Evolutionary conservation across 2,888 invertebrate species (phyloP).

Genomic region (Andrena bicolor): DNA sequence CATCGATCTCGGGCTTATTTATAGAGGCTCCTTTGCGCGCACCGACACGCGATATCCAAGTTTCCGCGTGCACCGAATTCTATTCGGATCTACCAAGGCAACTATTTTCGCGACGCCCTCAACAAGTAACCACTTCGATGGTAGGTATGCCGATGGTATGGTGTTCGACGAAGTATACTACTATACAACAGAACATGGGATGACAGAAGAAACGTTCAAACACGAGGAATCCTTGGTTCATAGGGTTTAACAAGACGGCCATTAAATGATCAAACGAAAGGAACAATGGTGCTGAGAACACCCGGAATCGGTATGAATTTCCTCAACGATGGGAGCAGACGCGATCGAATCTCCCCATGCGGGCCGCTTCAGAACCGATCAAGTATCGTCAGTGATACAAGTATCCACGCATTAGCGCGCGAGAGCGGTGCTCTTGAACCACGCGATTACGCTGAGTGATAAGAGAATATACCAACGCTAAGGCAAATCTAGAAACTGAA

Average conservation of each 20-base stretch:
- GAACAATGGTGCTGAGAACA: not conserved
- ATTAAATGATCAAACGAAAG: not conserved
- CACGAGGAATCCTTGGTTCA: too few species aligned
- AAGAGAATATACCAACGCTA: not conserved
- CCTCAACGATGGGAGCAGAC: slow-evolving; percentile 47
- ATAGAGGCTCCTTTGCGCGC: slow-evolving; percentile 51
- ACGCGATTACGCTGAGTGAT: not conserved
- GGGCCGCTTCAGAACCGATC: slow-evolving; percentile 31
- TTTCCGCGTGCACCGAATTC: slow-evolving; percentile 47
- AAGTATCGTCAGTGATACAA: not conserved
- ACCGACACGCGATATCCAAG: slow-evolving; percentile 30
- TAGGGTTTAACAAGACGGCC: not conserved
- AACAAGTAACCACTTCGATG: too few species aligned
- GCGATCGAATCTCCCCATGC: slow-evolving; percentile 36
- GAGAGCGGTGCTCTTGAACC: not conserved
- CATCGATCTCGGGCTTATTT: slow-evolving; percentile 60
- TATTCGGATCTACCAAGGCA: not conserved
- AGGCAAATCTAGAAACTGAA: not conserved
- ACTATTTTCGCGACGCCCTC: slow-evolving; percentile 16
- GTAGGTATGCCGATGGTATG: too few species aligned
- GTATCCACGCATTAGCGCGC: not conserved
- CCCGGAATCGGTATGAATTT: slow-evolving; percentile 48
- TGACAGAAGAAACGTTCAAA: too few species aligned
- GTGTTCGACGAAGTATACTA: too few species aligned
- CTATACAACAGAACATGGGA: too few species aligned